Base-by-base conservation (phyloP, 2,113 vertebrate species). In the Pygoscelis adeliae region DNA sequence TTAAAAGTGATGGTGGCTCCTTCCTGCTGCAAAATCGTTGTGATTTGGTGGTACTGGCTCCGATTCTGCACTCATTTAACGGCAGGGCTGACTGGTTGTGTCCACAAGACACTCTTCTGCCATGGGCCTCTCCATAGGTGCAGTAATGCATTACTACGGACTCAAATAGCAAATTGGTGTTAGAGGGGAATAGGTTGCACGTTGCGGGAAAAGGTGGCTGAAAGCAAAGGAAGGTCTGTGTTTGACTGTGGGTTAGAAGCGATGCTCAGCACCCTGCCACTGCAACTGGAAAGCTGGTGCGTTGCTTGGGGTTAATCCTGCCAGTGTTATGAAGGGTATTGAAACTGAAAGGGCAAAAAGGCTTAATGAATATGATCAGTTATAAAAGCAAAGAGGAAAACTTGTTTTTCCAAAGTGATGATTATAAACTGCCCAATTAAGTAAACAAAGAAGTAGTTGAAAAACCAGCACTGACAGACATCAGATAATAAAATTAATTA, bases 401-500 rank as follows among this genome's bases (percentile, higher is more conserved):
- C 23, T 80, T 0, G 0, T 69, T 91, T 71, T 86, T 88, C 78
- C 67, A 78, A 87, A 86, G 76, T 78, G 38, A 55, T 86, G 56
- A 86, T 93, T 94, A 94, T 59, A 90, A 97, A 95, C 22, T 32
- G 23, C 26, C 55, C 93, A 90, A 90, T 93, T 96, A 95, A 93
- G 65, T 65, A 93, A 96, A 96, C 90, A 96, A 96, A 96, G 89
- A 93, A 94, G 82, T 26, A 15, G 71, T 73, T 94, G 49, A 74
- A 92, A 87, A 85, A 11, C 3, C 71, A 73, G 32, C 61, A 21
- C 56, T 85, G 85, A 93, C 71, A 94, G 78, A 84, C 73, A 92
- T 83, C 77, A 95, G 96, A 96, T 96, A 89, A 93, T 89, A 81
- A 95, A 96, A 96, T 86, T 91, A 95, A 90, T 95, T 94, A 95